Evolutionary conservation across 92 coral and sea anemone species (phyloP).

Genomic region (Zoanthus sociatus): DNA sequence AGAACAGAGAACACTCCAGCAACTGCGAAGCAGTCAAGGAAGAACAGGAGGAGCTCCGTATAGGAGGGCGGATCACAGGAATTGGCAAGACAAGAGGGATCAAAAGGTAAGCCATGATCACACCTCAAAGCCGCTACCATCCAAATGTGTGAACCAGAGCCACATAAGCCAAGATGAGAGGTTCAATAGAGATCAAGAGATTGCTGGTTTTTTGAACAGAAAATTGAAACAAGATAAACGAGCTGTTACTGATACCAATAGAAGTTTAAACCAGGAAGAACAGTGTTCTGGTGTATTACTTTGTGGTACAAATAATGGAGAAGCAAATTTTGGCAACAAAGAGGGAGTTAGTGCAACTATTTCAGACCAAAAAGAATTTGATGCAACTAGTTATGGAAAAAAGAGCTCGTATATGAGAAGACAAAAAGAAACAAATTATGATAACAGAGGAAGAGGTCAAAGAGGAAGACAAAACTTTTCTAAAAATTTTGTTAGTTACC

Average conservation of each 20-base stretch:
- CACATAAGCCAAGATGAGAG: neutral
- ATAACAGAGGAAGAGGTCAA: neutral
- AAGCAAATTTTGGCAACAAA: neutral
- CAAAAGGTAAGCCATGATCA: neutral
- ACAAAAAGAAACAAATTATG: slow-evolving; percentile 1
- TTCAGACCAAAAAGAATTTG: slow-evolving; percentile 21
- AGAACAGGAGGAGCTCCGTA: neutral
- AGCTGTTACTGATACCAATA: neutral
- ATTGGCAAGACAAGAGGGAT: slow-evolving; percentile 30
- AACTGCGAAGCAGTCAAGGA: neutral
- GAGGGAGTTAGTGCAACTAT: neutral
- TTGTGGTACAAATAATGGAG: neutral
- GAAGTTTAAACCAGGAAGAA: neutral
- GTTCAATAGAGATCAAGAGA: slow-evolving; percentile 11
- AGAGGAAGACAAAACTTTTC: slow-evolving; percentile 23
- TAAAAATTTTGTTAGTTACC: neutral
- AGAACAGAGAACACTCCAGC: neutral
- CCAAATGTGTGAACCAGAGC: neutral
- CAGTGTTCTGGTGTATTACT: neutral
- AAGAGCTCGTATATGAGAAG: neutral
- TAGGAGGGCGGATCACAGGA: slow-evolving; percentile 9
- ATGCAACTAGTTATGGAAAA: neutral
- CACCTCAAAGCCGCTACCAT: neutral
- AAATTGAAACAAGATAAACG: slow-evolving; percentile 5
- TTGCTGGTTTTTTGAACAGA: slow-evolving; percentile 42